Percentiles rank a stretch among this genome's conserved stretches.
These are phyloP conservation scores for Seriola quinqueradiata DNA, from an alignment of 2,113 vertebrate species.

Conservation along the genomic window DNA sequence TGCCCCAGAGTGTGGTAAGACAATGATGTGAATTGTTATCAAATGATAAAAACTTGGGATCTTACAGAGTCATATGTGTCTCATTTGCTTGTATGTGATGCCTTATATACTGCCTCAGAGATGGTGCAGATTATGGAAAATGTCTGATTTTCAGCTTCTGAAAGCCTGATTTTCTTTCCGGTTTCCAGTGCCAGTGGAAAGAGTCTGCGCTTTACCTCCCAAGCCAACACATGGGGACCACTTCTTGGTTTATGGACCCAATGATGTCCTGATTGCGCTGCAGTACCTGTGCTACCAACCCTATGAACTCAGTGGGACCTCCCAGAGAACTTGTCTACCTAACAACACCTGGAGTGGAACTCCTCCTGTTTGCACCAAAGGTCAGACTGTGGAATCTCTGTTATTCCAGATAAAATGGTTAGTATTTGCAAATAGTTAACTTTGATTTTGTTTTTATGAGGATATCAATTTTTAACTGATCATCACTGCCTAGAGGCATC, in stretches of 20 bases:
- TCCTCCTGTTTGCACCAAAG: slow-evolving; percentile 92
- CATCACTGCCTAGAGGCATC: background rate
- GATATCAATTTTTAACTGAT: slow-evolving; percentile 1
- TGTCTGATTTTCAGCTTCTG: slow-evolving; percentile 1
- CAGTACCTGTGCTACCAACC: slow-evolving; percentile 94
- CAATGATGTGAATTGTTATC: slow-evolving; percentile 18
- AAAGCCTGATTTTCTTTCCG: slow-evolving; percentile 18
- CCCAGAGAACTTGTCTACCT: slow-evolving; percentile 90
- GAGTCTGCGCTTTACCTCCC: slow-evolving; percentile 88
- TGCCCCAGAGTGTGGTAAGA: slow-evolving; percentile 90
- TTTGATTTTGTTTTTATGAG: background rate
- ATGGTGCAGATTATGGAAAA: slow-evolving; percentile 32
- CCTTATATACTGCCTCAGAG: background rate
- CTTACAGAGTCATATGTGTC: background rate
- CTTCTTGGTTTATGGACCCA: slow-evolving; percentile 90
- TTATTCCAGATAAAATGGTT: background rate
- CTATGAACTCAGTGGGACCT: slow-evolving; percentile 90
- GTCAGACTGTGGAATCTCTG: slow-evolving; percentile 72
- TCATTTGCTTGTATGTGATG: slow-evolving; percentile 35
- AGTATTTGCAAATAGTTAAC: background rate
- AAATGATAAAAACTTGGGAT: slow-evolving; percentile 2
- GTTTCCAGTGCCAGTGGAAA: slow-evolving; percentile 88
- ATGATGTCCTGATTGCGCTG: slow-evolving; percentile 89
- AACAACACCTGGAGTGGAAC: slow-evolving; percentile 94
- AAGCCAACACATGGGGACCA: slow-evolving; percentile 91